These are phyloP conservation scores for Catajapyx aquilonaris DNA, from an alignment of 1,140 invertebrate genomes.

Conservation along the genomic window DNA sequence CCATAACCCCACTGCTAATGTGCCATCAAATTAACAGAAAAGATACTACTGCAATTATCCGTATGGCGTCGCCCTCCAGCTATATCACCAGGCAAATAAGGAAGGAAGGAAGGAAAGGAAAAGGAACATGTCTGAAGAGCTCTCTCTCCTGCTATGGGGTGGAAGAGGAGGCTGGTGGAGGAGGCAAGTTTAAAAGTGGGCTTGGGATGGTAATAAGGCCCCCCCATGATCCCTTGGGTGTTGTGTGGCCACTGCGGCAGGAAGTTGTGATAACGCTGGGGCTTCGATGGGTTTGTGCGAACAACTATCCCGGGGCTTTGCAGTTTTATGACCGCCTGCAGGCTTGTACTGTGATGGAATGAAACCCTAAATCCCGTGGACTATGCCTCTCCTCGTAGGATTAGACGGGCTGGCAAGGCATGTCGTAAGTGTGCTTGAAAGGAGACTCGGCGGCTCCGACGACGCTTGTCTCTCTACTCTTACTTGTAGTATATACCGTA, in stretches of 20 bases:
- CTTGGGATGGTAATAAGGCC: not conserved
- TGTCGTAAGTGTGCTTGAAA: no score
- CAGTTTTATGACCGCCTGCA: not conserved
- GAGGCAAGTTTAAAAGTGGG: not conserved
- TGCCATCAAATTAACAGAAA: constrained; percentile 1
- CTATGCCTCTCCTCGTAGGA: no score
- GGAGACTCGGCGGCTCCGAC: no score
- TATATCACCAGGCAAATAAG: not conserved
- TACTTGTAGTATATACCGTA: no score
- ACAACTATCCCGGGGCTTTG: not conserved
- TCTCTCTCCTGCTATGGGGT: no score
- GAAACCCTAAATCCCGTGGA: no score
- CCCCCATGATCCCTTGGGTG: not conserved
- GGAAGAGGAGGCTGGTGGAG: no score
- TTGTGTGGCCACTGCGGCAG: not conserved
- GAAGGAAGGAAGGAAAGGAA: no score
- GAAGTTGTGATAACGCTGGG: not conserved
- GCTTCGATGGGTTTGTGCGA: not conserved
- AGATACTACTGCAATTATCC: not conserved
- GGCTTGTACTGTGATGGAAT: not conserved
- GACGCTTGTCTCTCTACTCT: no score
- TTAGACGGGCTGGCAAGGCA: no score
- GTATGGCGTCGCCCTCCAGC: not conserved
- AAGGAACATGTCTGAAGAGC: no score
- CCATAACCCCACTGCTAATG: not conserved